Percentiles rank a stretch among this genome's conserved stretches.
phyloP scores from a whole-genome alignment of 2,113 vertebrate species.

The Mungos mungo region DNA sequence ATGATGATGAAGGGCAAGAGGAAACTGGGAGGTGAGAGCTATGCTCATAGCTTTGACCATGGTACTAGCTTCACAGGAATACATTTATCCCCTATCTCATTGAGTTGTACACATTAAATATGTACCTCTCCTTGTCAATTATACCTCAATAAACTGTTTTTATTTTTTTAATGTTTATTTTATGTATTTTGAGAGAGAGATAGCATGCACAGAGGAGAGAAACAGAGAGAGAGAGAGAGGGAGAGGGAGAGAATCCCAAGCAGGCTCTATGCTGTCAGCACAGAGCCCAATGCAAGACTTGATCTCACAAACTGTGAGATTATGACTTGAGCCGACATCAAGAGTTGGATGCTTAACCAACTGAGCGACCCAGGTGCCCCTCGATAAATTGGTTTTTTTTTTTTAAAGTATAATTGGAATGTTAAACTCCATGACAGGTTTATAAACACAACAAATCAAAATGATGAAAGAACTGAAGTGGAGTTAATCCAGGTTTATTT shows the following conservation, averaged over 20 bases:
- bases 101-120: neutral
- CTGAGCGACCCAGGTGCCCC: neutral
- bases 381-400: neutral
- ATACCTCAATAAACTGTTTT: neutral
- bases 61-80: neutral
- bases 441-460: conserved; percentile 1
- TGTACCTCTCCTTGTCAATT: neutral
- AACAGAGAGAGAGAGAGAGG: neutral
- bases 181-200: neutral
- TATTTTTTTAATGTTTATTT: neutral
- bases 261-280: neutral
- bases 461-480: neutral
- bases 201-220: too few species aligned
- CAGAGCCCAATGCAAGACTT: neutral
- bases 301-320: neutral
- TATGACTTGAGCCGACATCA: neutral
- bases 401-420: neutral
- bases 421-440: neutral
- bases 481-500: neutral
- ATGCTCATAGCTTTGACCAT: neutral
- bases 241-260: neutral
- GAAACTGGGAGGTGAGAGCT: neutral
- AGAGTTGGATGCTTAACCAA: neutral
- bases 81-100: neutral
- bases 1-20: neutral